phyloP scores from a whole-genome alignment of 2,113 vertebrate genomes.

The Cygnus atratus region DNA sequence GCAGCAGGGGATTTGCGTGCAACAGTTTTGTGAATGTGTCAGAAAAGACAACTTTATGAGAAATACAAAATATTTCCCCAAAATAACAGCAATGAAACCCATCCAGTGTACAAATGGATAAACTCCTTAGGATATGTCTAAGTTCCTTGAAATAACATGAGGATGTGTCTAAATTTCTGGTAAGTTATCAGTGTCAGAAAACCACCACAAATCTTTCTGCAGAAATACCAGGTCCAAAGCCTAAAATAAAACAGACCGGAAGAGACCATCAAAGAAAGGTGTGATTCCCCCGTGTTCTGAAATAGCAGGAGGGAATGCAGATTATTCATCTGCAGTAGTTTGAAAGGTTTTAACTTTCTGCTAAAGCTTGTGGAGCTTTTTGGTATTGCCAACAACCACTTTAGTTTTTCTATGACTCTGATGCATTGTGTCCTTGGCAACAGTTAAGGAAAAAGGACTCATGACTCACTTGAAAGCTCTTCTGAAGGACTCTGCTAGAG shows the following conservation, averaged over 20 bases:
- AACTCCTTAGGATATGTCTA: neutral
- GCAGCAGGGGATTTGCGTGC: neutral
- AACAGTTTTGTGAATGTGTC: neutral
- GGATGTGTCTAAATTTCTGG: neutral
- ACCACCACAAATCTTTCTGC: neutral
- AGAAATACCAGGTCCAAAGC: neutral
- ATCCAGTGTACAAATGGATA: neutral
- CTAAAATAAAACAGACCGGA: neutral
- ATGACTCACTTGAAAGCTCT: slow-evolving; percentile 1
- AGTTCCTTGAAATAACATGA: neutral
- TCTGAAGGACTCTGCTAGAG: neutral
- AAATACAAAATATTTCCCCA: neutral
- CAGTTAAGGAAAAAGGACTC: neutral
- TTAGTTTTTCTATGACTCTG: slow-evolving; percentile 1
- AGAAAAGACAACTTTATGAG: neutral
- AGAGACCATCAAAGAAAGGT: neutral
- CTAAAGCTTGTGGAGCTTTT: neutral
- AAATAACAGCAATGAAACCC: neutral
- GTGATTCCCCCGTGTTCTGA: neutral
- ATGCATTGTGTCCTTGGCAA: slow-evolving; percentile 37
- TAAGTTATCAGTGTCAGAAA: neutral
- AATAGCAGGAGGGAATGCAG: neutral
- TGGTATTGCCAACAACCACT: neutral
- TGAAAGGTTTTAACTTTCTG: neutral
- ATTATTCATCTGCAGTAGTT: neutral